A percentile compares a stretch with the other conserved stretches of the same genome.
phyloP scores from a whole-genome alignment of 2,113 vertebrate genomes.

The Myxocyprinus asiaticus region DNA sequence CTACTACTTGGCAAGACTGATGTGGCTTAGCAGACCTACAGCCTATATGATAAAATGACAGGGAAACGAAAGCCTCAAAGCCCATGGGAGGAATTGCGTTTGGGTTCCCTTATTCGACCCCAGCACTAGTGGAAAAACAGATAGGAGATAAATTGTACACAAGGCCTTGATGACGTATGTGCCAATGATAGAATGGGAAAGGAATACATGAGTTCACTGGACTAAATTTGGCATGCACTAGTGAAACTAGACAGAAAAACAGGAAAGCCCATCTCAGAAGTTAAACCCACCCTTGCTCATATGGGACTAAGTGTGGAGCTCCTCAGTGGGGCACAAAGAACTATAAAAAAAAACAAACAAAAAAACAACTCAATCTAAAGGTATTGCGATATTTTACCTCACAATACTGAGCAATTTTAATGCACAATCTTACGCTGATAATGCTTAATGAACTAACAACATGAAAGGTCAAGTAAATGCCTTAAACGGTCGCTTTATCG shows the following conservation, averaged over 20 bases:
- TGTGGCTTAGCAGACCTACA: not conserved
- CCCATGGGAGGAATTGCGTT: not conserved
- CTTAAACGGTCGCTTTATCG: too few relatives aligned
- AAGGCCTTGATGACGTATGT: not conserved
- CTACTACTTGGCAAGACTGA: too few relatives aligned
- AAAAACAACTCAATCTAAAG: too few relatives aligned
- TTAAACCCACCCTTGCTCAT: not conserved
- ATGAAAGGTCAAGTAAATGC: too few relatives aligned
- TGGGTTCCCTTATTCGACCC: not conserved
- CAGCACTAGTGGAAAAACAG: not conserved
- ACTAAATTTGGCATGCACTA: conserved; percentile 8
- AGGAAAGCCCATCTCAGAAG: not conserved
- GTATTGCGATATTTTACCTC: too few relatives aligned
- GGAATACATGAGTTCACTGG: not conserved
- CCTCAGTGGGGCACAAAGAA: not conserved
- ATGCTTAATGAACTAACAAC: too few relatives aligned
- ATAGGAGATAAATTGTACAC: not conserved
- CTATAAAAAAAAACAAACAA: too few relatives aligned
- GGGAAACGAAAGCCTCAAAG: not conserved
- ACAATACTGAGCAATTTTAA: too few relatives aligned
- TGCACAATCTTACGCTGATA: too few relatives aligned
- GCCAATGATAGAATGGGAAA: not conserved
- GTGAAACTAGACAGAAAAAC: conserved; percentile 2
- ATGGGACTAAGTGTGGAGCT: conserved; percentile 4
- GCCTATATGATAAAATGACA: not conserved